Evolutionary conservation across 2,113 vertebrate species (phyloP).

Genomic region (Ahaetulla prasina): DNA sequence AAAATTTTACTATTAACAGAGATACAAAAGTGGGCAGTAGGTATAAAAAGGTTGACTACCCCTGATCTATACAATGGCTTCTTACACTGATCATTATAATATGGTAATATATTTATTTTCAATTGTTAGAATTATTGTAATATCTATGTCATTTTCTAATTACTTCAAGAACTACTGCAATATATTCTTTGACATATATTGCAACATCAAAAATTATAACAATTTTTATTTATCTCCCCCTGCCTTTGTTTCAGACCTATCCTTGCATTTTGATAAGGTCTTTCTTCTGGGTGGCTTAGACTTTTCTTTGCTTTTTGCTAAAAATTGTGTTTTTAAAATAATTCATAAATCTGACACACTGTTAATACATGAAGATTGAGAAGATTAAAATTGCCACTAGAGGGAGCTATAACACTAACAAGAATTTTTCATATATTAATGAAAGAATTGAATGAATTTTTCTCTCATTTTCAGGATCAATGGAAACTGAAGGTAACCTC

Average conservation of each 20-base stretch:
- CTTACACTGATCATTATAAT: not conserved
- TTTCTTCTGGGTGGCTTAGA: not conserved
- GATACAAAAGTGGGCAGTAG: too few species aligned
- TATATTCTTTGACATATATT: not conserved
- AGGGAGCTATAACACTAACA: not conserved
- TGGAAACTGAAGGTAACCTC: not conserved
- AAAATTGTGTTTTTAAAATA: not conserved
- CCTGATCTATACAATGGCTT: not conserved
- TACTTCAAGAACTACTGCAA: not conserved
- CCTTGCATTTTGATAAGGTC: not conserved
- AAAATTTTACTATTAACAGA: too few species aligned
- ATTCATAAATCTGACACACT: not conserved
- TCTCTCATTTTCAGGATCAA: not conserved
- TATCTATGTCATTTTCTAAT: not conserved
- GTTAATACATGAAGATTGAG: not conserved
- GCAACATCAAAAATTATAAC: not conserved
- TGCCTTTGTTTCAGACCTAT: not conserved
- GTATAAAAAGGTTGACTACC: too few species aligned
- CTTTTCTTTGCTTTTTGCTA: not conserved
- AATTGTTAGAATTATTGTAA: not conserved
- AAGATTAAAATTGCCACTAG: not conserved
- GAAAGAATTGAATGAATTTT: not conserved
- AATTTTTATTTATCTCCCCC: not conserved
- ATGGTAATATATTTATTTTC: not conserved
- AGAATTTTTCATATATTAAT: not conserved